Percentiles rank a stretch among this genome's conserved stretches.
Conservation (phyloP, 2,888 invertebrate genomes). For the Leucozona laternaria region DNA sequence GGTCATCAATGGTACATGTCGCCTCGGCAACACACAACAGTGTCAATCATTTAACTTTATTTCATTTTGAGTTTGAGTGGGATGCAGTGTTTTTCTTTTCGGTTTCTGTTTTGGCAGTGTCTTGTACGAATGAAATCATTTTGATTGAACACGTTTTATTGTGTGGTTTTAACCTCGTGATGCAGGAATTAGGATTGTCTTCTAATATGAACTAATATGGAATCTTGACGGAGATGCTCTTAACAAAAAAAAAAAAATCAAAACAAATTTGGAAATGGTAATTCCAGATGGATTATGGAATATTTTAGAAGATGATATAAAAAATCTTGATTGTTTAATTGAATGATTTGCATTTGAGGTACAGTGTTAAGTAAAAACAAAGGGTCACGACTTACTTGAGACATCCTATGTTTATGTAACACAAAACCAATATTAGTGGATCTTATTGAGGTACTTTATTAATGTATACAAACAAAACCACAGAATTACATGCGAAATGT, state of each 20-base stretch:
- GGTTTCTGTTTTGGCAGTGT: slow-evolving; percentile 19
- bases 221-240: not conserved
- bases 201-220: slow-evolving; percentile 19
- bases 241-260: not conserved
- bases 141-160: slow-evolving; percentile 41
- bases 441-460: not conserved
- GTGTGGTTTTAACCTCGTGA: slow-evolving; percentile 24
- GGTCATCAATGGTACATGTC: slow-evolving; percentile 38
- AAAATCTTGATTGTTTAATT: not conserved
- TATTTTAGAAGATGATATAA: not conserved
- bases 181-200: not conserved
- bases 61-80: slow-evolving; percentile 34
- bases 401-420: not conserved
- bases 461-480: not conserved
- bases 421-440: not conserved
- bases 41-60: slow-evolving; percentile 30
- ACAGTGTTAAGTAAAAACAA: not conserved
- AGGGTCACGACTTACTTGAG: not conserved
- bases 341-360: not conserved
- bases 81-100: not conserved
- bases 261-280: not conserved
- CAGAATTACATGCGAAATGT: not conserved
- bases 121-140: slow-evolving; percentile 23
- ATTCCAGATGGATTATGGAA: not conserved
- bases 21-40: not conserved